Base-by-base conservation (phyloP, 37 sponge, comb jelly and placozoan species). In the Amphimedon queenslandica region DNA sequence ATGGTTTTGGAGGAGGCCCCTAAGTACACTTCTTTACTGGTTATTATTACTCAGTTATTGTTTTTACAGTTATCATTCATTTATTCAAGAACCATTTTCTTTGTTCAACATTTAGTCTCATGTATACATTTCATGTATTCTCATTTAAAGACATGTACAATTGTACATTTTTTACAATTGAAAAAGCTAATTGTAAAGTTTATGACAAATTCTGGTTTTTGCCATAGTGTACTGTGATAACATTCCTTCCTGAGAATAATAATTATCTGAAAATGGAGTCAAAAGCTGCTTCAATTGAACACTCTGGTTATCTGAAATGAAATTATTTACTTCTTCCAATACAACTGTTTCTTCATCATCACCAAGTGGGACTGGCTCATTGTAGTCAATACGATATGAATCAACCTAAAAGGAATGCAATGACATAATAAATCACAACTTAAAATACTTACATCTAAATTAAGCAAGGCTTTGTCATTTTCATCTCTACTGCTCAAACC, bases 311-410 rank as follows among this genome's bases (percentile, higher is more conserved):
- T 70, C 71, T 11, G 43, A 36, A 13, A 70, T 43, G 21, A 70
- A 10, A 10, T 70, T 38, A 21, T 40, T 29, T 28, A 10, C 53
- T n/a, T 70, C 71, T 41, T 38, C 51, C 21, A 57, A 58, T 31
- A 38, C 33, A 3, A 73, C 61, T 57, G 74, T 31, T 29, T 24
- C 42, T 24, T 73, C 74, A 57, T 73, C 74, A 73, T 73, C 74
- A 70, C 41, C 71, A 6, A 70, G 13, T 70, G 71, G 25, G 6
- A 70, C 29, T 11, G 71, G 71, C 10, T 53, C 71, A 36, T 43
- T 38, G 25, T 30, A 43, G 23, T 43, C 53, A 25, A 39, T 11
- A 27, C 71, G 3, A 70, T 39, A 41, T 10, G 30, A 37, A 67
- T 34, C 13, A 47, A 18, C 13, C 13, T 47, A 47, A 47, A 8